A percentile compares a stretch with the other conserved stretches of the same genome.
Evolutionary conservation across 2,888 invertebrate genomes (phyloP).

Genomic region (Pandemis corylana): DNA sequence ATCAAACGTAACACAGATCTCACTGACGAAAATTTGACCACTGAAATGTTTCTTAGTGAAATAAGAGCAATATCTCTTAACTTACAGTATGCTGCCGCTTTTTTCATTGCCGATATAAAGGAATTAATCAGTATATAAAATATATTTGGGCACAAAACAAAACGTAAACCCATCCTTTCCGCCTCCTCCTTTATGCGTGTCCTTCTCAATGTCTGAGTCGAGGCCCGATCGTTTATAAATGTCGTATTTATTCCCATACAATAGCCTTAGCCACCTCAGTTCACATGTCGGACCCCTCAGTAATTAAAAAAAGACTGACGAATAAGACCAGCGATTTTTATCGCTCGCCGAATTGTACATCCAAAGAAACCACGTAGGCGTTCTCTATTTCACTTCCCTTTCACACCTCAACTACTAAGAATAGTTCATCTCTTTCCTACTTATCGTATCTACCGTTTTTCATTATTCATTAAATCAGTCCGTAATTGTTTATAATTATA

Average conservation of each 20-base stretch:
- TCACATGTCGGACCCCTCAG: constrained; percentile 81
- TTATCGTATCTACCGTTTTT: constrained; percentile 59
- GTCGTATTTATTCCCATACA: constrained; percentile 78
- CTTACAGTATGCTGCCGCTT: background rate
- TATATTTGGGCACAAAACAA: constrained; percentile 47
- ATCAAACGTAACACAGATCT: too few relatives aligned
- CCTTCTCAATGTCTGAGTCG: constrained; percentile 69
- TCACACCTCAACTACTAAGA: constrained; percentile 55
- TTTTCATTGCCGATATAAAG: background rate
- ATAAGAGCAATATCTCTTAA: too few relatives aligned
- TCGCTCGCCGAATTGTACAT: constrained; percentile 81
- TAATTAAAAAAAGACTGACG: constrained; percentile 84
- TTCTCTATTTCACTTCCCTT: constrained; percentile 69
- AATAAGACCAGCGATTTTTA: constrained; percentile 84
- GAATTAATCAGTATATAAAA: constrained; percentile 10
- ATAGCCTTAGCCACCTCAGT: constrained; percentile 74
- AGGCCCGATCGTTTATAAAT: constrained; percentile 70
- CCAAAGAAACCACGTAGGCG: constrained; percentile 79
- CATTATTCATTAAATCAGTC: constrained; percentile 76
- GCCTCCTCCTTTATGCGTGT: constrained; percentile 57
- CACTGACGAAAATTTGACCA: too few relatives aligned
- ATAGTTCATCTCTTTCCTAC: constrained; percentile 63
- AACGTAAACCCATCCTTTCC: constrained; percentile 50
- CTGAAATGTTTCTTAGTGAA: too few relatives aligned
- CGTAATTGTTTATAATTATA: constrained; percentile 82